These are phyloP conservation scores for Polyergus mexicanus DNA, from an alignment of 1,140 invertebrate genomes.

Conservation along the genomic window DNA sequence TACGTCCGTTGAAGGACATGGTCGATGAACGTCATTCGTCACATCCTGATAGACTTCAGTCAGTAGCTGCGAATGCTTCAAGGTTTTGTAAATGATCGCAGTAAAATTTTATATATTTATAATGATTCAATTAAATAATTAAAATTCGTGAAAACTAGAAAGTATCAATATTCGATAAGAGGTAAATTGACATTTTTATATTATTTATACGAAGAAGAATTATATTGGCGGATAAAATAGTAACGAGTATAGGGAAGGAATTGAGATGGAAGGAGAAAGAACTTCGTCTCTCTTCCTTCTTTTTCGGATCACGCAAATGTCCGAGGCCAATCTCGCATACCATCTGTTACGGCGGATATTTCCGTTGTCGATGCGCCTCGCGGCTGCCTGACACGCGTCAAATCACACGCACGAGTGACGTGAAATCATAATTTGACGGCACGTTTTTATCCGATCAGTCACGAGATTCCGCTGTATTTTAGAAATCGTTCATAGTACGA, in stretches of 20 bases:
- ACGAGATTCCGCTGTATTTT: slow-evolving; percentile 28
- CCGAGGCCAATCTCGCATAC: slow-evolving; percentile 52
- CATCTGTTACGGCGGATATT: slow-evolving; percentile 68
- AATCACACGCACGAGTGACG: slow-evolving; percentile 73
- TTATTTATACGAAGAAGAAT: not conserved
- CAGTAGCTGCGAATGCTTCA: not conserved
- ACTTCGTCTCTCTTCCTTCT: slow-evolving; percentile 5
- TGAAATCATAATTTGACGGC: slow-evolving; percentile 78
- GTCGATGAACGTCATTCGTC: slow-evolving; percentile 10
- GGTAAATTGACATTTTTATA: not conserved
- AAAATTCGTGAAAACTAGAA: too few species aligned
- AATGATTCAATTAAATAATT: too few species aligned
- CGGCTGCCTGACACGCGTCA: slow-evolving; percentile 69
- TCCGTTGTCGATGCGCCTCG: slow-evolving; percentile 54
- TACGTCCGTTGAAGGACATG: slow-evolving; percentile 28
- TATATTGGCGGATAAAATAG: not conserved
- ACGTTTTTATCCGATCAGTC: slow-evolving; percentile 56
- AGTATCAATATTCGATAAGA: not conserved
- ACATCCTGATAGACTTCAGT: not conserved
- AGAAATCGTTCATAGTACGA: slow-evolving; percentile 9
- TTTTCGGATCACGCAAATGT: slow-evolving; percentile 19
- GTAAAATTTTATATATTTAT: not conserved
- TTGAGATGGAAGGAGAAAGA: not conserved
- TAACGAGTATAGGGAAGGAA: not conserved
- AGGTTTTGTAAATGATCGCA: not conserved